Conservation (phyloP, 1,140 invertebrate species). For the Nebria ingens region DNA sequence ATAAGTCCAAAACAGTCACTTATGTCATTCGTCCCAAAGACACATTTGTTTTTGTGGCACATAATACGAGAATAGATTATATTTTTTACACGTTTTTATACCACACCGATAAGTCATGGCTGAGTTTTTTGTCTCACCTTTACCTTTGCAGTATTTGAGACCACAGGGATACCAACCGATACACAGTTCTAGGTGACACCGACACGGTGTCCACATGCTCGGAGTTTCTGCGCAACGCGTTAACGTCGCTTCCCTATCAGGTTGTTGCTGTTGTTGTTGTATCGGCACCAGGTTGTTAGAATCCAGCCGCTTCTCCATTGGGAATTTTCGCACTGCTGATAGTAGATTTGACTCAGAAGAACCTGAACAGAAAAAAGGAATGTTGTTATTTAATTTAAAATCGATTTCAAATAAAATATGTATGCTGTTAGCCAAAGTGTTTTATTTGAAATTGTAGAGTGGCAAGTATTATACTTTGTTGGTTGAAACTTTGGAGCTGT, state of each 20-base stretch:
- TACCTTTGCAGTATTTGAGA: slow-evolving; percentile 84
- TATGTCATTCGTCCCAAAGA: slow-evolving; percentile 73
- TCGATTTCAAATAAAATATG: too few relatives aligned
- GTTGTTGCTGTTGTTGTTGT: too few relatives aligned
- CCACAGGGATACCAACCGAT: slow-evolving; percentile 84
- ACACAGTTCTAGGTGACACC: slow-evolving; percentile 73
- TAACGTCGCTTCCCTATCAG: slow-evolving; percentile 27
- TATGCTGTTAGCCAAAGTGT: too few relatives aligned
- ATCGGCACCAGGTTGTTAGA: neutral
- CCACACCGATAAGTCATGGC: slow-evolving; percentile 73
- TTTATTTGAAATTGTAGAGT: too few relatives aligned
- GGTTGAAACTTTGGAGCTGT: too few relatives aligned
- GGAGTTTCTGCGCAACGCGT: slow-evolving; percentile 51
- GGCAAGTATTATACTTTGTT: too few relatives aligned
- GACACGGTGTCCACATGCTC: slow-evolving; percentile 57
- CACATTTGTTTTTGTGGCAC: slow-evolving; percentile 74
- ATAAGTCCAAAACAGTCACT: slow-evolving; percentile 10
- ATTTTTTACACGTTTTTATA: slow-evolving; percentile 88
- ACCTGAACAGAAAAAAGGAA: neutral
- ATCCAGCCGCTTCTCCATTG: slow-evolving; percentile 19
- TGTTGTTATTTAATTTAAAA: too few relatives aligned
- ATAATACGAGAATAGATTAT: slow-evolving; percentile 76
- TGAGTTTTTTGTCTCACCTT: slow-evolving; percentile 44
- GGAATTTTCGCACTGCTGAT: slow-evolving; percentile 46
- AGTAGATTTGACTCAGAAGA: slow-evolving; percentile 43